phyloP scores from a whole-genome alignment of 2,113 vertebrate genomes.

The Trematomus loennbergii region DNA sequence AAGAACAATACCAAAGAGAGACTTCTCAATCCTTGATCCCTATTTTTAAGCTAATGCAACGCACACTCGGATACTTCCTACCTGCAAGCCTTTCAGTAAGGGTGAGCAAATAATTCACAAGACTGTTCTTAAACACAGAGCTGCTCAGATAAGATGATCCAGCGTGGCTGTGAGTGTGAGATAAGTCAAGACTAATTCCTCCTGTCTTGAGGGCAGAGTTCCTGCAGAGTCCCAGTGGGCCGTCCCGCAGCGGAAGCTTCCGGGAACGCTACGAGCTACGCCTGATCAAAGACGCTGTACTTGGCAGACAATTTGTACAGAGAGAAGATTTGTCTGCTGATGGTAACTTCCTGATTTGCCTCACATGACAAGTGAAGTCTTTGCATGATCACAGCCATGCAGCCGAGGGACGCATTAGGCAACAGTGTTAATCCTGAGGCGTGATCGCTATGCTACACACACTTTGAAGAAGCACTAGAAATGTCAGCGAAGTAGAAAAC shows the following conservation, averaged over 20 bases:
- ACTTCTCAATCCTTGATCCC: conserved; percentile 52
- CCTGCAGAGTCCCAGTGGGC: conserved; percentile 53
- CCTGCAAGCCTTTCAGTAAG: conserved; percentile 46
- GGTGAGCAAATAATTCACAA: conserved; percentile 45
- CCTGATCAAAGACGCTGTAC: conserved; percentile 26
- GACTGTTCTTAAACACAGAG: conserved; percentile 57
- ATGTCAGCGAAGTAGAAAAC: conserved; percentile 42
- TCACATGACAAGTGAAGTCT: conserved; percentile 16
- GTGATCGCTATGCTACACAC: background rate
- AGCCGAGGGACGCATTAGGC: background rate
- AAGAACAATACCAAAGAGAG: conserved; percentile 57
- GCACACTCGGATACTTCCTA: conserved; percentile 26
- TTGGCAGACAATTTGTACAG: background rate
- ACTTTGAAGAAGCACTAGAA: conserved; percentile 19
- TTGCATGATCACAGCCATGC: conserved; percentile 17
- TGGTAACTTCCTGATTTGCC: background rate
- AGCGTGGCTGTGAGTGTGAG: conserved; percentile 70
- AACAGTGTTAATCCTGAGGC: background rate
- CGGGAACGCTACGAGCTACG: conserved; percentile 17
- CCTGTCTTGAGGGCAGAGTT: conserved; percentile 53
- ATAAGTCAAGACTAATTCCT: conserved; percentile 75
- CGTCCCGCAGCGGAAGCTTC: conserved; percentile 55
- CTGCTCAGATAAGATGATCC: conserved; percentile 69
- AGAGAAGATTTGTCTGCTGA: background rate
- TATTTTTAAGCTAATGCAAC: conserved; percentile 25